These are phyloP conservation scores for Bacillus rossius DNA, from an alignment of 1,140 invertebrate species.

Conservation along the genomic window DNA sequence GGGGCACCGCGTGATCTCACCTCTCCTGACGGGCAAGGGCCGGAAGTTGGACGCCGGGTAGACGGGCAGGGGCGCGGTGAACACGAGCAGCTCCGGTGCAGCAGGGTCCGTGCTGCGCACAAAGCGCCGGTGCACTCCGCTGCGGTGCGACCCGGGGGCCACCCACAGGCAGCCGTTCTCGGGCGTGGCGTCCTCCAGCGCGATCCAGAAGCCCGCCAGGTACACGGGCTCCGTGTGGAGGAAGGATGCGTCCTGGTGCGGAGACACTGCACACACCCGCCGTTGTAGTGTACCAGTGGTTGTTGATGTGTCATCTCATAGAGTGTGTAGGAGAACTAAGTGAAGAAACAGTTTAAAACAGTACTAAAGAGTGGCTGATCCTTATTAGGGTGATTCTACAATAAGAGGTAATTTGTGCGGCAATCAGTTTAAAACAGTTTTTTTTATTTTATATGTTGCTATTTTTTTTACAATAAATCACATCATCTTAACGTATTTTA, in stretches of 20 bases:
- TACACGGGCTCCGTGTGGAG: constrained; percentile 71
- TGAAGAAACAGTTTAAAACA: too few relatives aligned
- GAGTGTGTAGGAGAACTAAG: too few relatives aligned
- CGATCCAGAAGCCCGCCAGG: constrained; percentile 89
- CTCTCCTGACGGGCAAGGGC: constrained; percentile 73
- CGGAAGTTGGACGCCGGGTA: constrained; percentile 75
- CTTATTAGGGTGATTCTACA: too few relatives aligned
- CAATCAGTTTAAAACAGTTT: too few relatives aligned
- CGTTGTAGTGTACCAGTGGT: too few relatives aligned
- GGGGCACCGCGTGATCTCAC: too few relatives aligned
- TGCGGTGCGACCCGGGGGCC: constrained; percentile 84
- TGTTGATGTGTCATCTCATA: too few relatives aligned
- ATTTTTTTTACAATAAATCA: too few relatives aligned
- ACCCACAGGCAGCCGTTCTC: constrained; percentile 96
- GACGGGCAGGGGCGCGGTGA: constrained; percentile 55
- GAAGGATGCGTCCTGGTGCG: constrained; percentile 87
- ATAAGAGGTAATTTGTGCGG: too few relatives aligned
- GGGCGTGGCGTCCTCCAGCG: constrained; percentile 83
- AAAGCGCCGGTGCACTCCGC: constrained; percentile 66
- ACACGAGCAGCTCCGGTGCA: constrained; percentile 54
- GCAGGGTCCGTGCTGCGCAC: constrained; percentile 61
- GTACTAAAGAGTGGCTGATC: too few relatives aligned
- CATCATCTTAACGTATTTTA: too few relatives aligned
- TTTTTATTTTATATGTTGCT: too few relatives aligned
- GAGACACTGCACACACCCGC: constrained; percentile 50